A percentile compares a stretch with the other conserved stretches of the same genome.
Evolutionary conservation across 1,140 invertebrate species (phyloP).

Genomic region (Drosophila kohkoa): DNA sequence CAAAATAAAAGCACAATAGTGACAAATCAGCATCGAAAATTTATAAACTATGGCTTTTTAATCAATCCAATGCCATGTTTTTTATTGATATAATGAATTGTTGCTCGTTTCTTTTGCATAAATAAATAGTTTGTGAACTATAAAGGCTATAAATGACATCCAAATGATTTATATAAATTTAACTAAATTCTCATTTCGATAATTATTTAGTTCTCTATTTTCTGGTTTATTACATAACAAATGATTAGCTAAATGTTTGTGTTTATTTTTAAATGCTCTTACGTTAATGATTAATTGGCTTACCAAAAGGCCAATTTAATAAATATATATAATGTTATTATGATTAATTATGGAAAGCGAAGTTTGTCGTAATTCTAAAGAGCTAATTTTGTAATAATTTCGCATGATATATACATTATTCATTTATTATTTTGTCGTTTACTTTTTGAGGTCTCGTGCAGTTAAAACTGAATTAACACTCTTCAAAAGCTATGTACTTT

Average conservation of each 20-base stretch:
- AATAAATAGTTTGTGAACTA: neutral
- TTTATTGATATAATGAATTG: neutral
- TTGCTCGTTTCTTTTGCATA: neutral
- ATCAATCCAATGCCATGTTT: neutral
- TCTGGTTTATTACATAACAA: no score
- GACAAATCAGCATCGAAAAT: neutral
- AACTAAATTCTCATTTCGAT: no score
- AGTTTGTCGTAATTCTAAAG: neutral
- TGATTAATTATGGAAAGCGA: conserved; percentile 4
- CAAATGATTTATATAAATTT: neutral
- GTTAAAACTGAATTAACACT: conserved; percentile 13
- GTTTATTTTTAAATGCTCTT: no score
- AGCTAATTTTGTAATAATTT: neutral
- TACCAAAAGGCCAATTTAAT: neutral
- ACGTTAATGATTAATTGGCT: neutral
- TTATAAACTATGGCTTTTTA: neutral
- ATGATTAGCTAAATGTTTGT: no score
- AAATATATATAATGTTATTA: neutral
- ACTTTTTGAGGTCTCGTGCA: conserved; percentile 1
- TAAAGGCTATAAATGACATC: neutral
- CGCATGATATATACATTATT: neutral
- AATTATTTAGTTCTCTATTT: no score
- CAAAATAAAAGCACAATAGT: neutral
- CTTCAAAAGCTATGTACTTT: conserved; percentile 2
- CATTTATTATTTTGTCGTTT: conserved; percentile 1